phyloP scores from a whole-genome alignment of 1,140 invertebrate genomes.

The Drosophila sturtevanti region DNA sequence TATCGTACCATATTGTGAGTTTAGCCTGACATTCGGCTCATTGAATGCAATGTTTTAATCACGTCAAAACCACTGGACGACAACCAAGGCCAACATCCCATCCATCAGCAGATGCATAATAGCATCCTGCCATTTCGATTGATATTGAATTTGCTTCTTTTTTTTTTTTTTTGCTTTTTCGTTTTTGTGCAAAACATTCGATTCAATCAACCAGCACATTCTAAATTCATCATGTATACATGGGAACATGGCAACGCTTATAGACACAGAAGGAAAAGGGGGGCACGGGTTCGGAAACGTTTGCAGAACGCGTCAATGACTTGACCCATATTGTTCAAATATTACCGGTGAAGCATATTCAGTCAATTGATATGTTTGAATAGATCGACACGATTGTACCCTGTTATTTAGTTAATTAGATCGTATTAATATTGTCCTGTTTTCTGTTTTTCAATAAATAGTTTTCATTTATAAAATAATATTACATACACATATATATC shows the following conservation, averaged over 20 bases:
- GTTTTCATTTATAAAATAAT: too few species aligned
- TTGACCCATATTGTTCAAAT: background rate
- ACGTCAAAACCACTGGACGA: constrained; percentile 11
- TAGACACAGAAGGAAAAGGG: background rate
- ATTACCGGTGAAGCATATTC: background rate
- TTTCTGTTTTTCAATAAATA: too few species aligned
- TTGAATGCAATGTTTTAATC: constrained; percentile 51
- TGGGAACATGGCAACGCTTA: too few species aligned
- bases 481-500: too few species aligned
- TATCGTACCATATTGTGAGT: background rate
- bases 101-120: constrained; percentile 6
- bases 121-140: background rate
- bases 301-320: background rate
- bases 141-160: background rate
- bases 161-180: background rate
- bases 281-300: background rate
- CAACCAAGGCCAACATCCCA: constrained; percentile 14
- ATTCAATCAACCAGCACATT: constrained; percentile 6
- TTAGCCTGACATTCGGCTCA: constrained; percentile 16
- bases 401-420: too few species aligned
- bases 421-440: too few species aligned
- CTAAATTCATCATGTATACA: background rate
- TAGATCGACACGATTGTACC: background rate
- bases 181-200: background rate
- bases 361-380: too few species aligned